Percentiles rank a stretch among this genome's conserved stretches.
These are phyloP conservation scores for Cephus pulcher DNA, from an alignment of 2,888 invertebrate species.

Conservation along the genomic window DNA sequence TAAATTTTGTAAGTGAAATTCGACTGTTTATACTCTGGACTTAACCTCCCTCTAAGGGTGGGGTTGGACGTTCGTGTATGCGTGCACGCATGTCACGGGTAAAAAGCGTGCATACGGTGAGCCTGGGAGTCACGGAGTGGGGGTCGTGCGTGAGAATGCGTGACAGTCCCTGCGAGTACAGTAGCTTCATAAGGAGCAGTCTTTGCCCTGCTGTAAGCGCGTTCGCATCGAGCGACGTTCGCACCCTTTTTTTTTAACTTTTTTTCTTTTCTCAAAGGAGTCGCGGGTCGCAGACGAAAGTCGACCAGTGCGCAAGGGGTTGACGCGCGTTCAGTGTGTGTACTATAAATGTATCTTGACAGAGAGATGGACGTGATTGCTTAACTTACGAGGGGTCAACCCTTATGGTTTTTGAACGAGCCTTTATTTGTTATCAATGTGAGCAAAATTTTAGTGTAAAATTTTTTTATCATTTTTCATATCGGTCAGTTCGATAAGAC, in stretches of 20 bases:
- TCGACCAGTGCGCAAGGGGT: neutral
- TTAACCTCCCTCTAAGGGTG: neutral
- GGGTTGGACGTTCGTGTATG: neutral
- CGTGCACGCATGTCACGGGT: neutral
- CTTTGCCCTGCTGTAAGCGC: slow-evolving; percentile 47
- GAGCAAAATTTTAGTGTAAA: neutral
- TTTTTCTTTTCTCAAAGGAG: too few relatives aligned
- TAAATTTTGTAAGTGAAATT: neutral
- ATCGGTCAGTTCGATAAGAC: neutral
- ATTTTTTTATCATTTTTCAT: neutral
- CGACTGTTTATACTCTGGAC: neutral
- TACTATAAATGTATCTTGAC: neutral
- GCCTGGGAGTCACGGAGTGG: neutral
- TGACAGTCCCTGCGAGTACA: slow-evolving; percentile 34
- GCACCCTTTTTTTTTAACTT: slow-evolving; percentile 10
- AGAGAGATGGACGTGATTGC: too few relatives aligned
- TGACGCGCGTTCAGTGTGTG: neutral
- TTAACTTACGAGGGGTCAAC: neutral
- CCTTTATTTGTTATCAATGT: neutral
- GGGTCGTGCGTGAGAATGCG: slow-evolving; percentile 31
- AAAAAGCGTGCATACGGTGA: neutral
- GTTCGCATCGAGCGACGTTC: slow-evolving; percentile 41
- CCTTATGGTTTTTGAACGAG: neutral
- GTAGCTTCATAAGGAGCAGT: slow-evolving; percentile 52
- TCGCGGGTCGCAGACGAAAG: neutral